Evolutionary conservation across 2,113 vertebrate species (phyloP), one percentile per base, ranked within the genome.

Genomic region (Ahaetulla prasina): DNA sequence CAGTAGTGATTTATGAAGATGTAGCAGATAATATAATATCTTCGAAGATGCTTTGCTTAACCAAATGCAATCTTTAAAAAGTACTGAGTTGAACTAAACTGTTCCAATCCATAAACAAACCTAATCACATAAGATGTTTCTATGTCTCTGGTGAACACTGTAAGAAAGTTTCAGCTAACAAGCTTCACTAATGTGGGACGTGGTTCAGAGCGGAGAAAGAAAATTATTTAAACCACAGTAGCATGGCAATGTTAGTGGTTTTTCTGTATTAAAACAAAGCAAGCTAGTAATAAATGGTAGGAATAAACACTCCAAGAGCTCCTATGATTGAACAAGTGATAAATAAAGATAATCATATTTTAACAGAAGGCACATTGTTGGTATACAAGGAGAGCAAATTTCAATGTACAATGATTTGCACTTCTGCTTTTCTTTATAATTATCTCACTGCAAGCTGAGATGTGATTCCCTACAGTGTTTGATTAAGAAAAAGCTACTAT

Each of bases 201-300:
- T 88, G 92, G 89, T 92, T 89, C 89, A 91, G 94, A 96, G 94
- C 90, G 94, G 94, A 94, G 90, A 85, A 94, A 94, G 91, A 91
- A 93, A 96, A 97, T 96, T 95, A 96, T 60, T 93, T 93, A 92
- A 94, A 92, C 92, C 93, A 95, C 95, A 55, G 18, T 89, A 87
- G 52, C 74, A 91, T 89, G 89, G 91, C 88, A 95, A 93, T 94
- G 94, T 95, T 89, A 95, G 86, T 91, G 20, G 35, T 88, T 93
- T 12, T 95, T 92, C 94, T 95, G 92, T 95, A 96, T 93, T 95
- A 95, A 96, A 96, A 96, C 90, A 96, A 96, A 96, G 93, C 55
- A 95, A 95, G 94, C 94, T 96, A 96, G 94, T 54, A 88, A 87
- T 96, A 96, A 96, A 68, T 94, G 95, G 89, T 60, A 95, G 89